A percentile compares a stretch with the other conserved stretches of the same genome.
These are phyloP conservation scores for Ispidina picta DNA, from an alignment of 2,797 vertebrate genomes.

Conservation along the genomic window DNA sequence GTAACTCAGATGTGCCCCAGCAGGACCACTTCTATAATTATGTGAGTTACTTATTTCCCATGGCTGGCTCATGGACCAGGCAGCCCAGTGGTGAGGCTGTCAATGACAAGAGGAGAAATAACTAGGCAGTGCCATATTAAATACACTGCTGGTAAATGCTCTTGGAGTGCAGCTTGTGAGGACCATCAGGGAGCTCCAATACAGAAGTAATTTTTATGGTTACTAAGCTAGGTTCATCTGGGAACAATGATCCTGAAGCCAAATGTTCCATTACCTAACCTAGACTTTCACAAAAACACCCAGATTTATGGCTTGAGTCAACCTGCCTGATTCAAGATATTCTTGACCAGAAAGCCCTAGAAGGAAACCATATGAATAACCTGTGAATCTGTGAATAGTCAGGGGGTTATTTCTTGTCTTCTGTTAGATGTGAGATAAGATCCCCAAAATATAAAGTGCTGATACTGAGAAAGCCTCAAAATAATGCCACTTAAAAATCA, in stretches of 20 bases:
- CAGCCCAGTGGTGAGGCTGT: neutral
- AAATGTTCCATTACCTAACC: neutral
- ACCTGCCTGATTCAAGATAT: neutral
- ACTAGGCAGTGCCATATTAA: neutral
- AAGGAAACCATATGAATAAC: neutral
- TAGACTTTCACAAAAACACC: neutral
- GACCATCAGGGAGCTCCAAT: neutral
- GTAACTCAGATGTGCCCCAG: slow-evolving; percentile 1
- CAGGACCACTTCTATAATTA: slow-evolving; percentile 26
- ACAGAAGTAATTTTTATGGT: neutral
- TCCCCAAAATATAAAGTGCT: neutral
- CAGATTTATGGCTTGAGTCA: neutral
- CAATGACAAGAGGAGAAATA: neutral
- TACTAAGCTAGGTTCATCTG: neutral
- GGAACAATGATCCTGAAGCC: neutral
- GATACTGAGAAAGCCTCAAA: neutral
- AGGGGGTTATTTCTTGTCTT: neutral
- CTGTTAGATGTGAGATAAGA: neutral
- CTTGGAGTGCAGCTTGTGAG: neutral
- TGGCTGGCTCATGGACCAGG: neutral
- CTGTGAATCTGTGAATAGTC: neutral
- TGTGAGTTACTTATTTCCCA: neutral
- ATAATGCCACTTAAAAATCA: neutral
- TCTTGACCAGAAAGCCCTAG: neutral
- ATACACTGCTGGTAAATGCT: neutral